Evolutionary conservation across 2,797 vertebrate genomes (phyloP), one percentile per base, ranked within the genome.

Genomic region (Botia kubotai): DNA sequence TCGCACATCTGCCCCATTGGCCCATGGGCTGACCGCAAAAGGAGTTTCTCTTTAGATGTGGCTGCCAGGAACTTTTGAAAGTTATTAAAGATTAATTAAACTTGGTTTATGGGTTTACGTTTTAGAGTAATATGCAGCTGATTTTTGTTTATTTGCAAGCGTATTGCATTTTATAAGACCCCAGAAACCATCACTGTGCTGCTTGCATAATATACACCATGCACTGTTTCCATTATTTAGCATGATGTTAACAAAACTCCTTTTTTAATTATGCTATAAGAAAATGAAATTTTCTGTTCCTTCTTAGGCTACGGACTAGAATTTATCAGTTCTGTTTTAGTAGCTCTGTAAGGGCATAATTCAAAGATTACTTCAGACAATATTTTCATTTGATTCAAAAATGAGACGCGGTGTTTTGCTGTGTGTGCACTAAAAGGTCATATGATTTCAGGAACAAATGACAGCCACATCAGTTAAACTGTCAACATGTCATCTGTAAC

Each of bases 1-100:
- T 86, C 36, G 53, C 73, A 88, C 90, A 92, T 91, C 91, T 93
- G 91, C 79, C 87, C 52, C 72, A 5, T 0, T 84, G 21, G 67
- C 87, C 81, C 83, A 87, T 48, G 39, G 80, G 84, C 87, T 73
- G 1, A 81, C n/a, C 79, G n/a, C 48, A 86, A 86, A 88, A 85
- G 68, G 87, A 89, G 86, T 86, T 90, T 89, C 85, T 88, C 88
- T 82, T 88, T 88, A 82, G 77, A 84, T 36, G 4, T 83, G 82
- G 73, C 71, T 63, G 72, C 65, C 72, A 55, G 63, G 73, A 71
- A 57, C 57, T 79, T 75, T 57, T 50, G 11, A 80, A 71, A 71
- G 68, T 72, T 72, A 72, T 79, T 62, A 55, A 75, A 72, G 8
- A 76, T 53, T 63, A 21, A 80, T 67, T 67, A 21, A 55, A 82